Conservation (phyloP, 2,113 vertebrate genomes). For the Cairina moschata region DNA sequence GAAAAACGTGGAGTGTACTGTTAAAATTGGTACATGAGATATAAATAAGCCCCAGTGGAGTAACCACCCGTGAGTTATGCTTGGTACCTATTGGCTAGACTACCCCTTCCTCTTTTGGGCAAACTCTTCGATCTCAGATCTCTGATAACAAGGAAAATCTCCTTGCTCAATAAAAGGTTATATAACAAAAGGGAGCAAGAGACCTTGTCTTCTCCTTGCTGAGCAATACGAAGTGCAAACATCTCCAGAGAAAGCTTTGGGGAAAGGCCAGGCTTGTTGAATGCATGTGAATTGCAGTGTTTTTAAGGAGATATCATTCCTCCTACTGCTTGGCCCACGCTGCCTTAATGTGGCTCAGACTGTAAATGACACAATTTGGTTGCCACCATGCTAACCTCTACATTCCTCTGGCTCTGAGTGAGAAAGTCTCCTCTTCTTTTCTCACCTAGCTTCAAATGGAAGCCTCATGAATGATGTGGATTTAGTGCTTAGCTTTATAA, state of each 20-base stretch:
- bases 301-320: background rate
- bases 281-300: fast-evolving
- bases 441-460: conserved; percentile 53
- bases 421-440: conserved; percentile 32
- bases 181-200: background rate
- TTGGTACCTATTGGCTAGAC: fast-evolving
- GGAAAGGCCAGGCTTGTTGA: background rate
- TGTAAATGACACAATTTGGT: conserved; percentile 9
- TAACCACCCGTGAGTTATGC: background rate
- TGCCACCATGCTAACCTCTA: background rate
- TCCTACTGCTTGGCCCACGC: background rate
- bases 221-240: background rate
- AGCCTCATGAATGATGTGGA: background rate
- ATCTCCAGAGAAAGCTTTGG: background rate
- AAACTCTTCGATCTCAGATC: background rate
- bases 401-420: background rate
- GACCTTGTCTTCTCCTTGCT: background rate
- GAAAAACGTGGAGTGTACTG: background rate
- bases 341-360: conserved; percentile 42
- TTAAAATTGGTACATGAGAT: background rate
- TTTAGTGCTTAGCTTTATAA: background rate
- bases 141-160: background rate
- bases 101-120: background rate
- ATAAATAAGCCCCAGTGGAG: fast-evolving
- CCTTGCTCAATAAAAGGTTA: background rate